Conservation (phyloP, 2,888 invertebrate genomes). For the Sinhomidia bicolor region DNA sequence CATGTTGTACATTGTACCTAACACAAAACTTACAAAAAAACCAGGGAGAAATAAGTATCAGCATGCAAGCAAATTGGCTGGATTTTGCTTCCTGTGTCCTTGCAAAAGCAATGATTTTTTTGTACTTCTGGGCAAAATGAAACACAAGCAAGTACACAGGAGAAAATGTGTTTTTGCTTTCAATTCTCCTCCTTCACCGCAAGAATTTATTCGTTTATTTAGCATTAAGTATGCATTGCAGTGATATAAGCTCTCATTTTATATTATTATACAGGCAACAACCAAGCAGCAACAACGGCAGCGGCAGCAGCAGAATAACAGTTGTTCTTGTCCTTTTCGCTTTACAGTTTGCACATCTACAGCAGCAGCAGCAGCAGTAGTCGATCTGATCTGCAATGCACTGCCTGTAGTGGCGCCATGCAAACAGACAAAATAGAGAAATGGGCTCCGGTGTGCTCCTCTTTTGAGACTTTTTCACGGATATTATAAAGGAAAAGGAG, state of each 20-base stretch:
- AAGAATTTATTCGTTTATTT: constrained; percentile 53
- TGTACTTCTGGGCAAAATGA: neutral
- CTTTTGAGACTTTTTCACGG: constrained; percentile 34
- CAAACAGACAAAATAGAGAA: constrained; percentile 57
- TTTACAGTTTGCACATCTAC: neutral
- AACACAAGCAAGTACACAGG: neutral
- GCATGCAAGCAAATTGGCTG: constrained; percentile 44
- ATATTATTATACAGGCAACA: constrained; percentile 1
- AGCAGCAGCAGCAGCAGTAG: neutral
- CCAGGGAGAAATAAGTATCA: neutral
- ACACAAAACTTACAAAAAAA: constrained; percentile 23
- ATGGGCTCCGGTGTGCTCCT: constrained; percentile 63
- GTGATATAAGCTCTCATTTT: constrained; percentile 48
- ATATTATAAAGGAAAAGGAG: no score
- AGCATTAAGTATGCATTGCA: constrained; percentile 69
- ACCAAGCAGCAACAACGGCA: no score
- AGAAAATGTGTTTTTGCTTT: constrained; percentile 51
- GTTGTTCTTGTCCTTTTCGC: neutral
- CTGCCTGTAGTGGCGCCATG: constrained; percentile 61
- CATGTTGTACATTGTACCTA: neutral
- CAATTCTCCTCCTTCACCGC: constrained; percentile 32
- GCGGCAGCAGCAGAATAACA: neutral
- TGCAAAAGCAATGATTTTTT: constrained; percentile 58
- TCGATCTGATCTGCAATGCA: constrained; percentile 69
- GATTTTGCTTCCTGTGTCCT: constrained; percentile 57